These are phyloP conservation scores for Rafetus swinhoei DNA, from an alignment of 2,113 vertebrate genomes.

Conservation along the genomic window DNA sequence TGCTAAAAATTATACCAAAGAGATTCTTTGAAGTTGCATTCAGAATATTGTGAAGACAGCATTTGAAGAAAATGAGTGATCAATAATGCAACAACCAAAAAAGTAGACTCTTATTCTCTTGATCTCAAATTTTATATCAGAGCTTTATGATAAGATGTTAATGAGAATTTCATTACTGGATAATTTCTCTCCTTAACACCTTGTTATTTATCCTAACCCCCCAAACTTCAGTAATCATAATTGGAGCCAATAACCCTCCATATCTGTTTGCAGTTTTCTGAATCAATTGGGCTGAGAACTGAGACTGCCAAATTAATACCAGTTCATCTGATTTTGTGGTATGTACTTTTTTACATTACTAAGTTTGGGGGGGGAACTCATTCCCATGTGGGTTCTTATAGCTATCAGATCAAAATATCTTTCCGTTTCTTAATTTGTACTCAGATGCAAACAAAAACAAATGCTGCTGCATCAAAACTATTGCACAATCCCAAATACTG, in stretches of 20 bases:
- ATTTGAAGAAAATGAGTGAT: constrained; percentile 33
- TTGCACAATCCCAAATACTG: constrained; percentile 15
- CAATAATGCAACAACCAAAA: constrained; percentile 43
- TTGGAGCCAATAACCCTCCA: constrained; percentile 41
- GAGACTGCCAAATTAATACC: constrained; percentile 66
- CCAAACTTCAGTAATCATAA: constrained; percentile 53
- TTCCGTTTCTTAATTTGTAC: constrained; percentile 60
- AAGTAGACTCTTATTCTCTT: constrained; percentile 20
- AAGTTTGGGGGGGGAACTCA: constrained; percentile 40
- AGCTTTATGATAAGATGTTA: constrained; percentile 37
- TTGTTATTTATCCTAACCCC: constrained; percentile 10
- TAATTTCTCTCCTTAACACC: constrained; percentile 3
- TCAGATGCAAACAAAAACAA: constrained; percentile 28
- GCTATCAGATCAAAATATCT: constrained; percentile 67
- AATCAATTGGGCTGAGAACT: constrained; percentile 69
- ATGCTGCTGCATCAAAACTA: background rate
- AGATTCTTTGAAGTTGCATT: background rate
- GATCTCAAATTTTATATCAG: constrained; percentile 17
- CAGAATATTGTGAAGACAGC: constrained; percentile 28
- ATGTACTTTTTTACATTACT: constrained; percentile 65
- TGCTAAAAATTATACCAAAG: constrained; percentile 18
- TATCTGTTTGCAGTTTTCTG: constrained; percentile 61
- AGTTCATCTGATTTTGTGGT: constrained; percentile 69
- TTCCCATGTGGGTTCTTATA: constrained; percentile 46
- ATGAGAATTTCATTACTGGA: constrained; percentile 35